Percentiles rank a stretch among this genome's conserved stretches.
Conservation (phyloP, 2,888 invertebrate genomes). For the Acrobasis repandana region DNA sequence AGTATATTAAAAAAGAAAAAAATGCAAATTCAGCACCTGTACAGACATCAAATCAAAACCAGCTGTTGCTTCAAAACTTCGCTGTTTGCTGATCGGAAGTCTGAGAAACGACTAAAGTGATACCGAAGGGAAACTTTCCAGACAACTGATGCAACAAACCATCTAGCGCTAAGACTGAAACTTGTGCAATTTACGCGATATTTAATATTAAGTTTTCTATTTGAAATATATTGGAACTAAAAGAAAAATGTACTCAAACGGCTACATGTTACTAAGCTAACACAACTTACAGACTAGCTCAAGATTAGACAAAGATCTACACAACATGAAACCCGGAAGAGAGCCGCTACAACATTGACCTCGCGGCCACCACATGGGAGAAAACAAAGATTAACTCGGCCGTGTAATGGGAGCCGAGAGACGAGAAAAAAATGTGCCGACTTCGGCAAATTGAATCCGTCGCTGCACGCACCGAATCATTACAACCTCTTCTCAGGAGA, state of each 20-base stretch:
- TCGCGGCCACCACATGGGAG: conserved; percentile 13
- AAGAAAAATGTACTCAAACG: not conserved
- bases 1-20: too few relatives aligned
- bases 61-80: conserved; percentile 1
- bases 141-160: conserved; percentile 7
- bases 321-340: not conserved
- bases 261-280: not conserved
- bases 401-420: conserved; percentile 18
- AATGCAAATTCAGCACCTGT: too few relatives aligned
- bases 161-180: not conserved
- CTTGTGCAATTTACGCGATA: not conserved
- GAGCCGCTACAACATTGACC: conserved; percentile 16
- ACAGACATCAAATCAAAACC: not conserved
- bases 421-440: conserved; percentile 17
- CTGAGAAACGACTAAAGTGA: not conserved
- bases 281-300: not conserved
- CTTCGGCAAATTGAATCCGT: conserved; percentile 23
- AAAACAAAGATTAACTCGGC: conserved; percentile 21
- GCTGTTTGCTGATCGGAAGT: not conserved
- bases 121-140: conserved; percentile 7
- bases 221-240: not conserved
- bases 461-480: conserved; percentile 8
- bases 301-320: not conserved
- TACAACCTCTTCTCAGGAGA: not conserved
- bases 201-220: too few relatives aligned